phyloP scores from a whole-genome alignment of 2,888 invertebrate species.

The Anthrax anthrax region DNA sequence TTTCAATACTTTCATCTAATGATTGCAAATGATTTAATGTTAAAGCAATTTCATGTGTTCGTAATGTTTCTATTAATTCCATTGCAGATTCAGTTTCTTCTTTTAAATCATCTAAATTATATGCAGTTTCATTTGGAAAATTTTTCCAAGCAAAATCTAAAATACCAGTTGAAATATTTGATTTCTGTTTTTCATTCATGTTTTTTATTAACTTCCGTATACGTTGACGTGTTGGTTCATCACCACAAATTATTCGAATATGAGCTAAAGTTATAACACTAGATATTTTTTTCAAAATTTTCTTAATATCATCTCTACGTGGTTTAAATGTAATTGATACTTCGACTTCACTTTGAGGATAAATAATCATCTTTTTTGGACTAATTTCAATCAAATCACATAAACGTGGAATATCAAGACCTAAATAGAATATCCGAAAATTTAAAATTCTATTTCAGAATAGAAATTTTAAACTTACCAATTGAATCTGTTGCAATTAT shows the following conservation, averaged over 20 bases:
- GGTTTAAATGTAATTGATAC: constrained; percentile 35
- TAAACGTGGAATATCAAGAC: constrained; percentile 24
- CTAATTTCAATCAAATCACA: constrained; percentile 27
- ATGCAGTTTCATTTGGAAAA: constrained; percentile 22
- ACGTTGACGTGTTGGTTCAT: constrained; percentile 37
- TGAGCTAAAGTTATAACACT: constrained; percentile 35
- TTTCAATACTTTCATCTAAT: constrained; percentile 24
- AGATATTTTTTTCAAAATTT: constrained; percentile 25
- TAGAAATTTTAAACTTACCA: constrained; percentile 6
- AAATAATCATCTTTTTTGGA: constrained; percentile 35
- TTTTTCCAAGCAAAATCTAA: constrained; percentile 22
- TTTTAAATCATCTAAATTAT: constrained; percentile 19
- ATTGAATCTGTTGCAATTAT: constrained; percentile 23
- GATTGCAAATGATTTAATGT: constrained; percentile 27
- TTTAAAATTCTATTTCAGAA: not conserved
- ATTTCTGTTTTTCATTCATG: constrained; percentile 16
- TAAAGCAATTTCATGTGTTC: constrained; percentile 26
- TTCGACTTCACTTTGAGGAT: constrained; percentile 29
- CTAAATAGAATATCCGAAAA: constrained; percentile 8
- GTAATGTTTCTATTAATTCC: constrained; percentile 24
- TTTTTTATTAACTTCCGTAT: constrained; percentile 23
- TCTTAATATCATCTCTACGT: constrained; percentile 36
- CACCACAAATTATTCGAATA: constrained; percentile 36
- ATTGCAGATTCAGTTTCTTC: constrained; percentile 23
- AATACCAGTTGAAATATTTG: constrained; percentile 19